Conservation (phyloP, 1,140 invertebrate species). For the Atta cephalotes region DNA sequence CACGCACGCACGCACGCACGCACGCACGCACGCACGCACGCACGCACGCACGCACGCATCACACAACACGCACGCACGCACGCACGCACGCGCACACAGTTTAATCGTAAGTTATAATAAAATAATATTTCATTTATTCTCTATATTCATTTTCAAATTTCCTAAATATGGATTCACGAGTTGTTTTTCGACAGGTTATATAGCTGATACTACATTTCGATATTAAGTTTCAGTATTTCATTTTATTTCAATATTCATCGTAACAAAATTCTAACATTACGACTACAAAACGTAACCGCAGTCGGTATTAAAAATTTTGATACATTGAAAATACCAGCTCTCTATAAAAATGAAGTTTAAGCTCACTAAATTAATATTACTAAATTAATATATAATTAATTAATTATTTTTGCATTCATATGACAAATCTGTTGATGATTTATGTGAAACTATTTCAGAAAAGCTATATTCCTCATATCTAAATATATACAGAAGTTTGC, state of each 20-base stretch:
- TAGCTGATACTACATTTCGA: background rate
- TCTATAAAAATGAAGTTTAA: constrained; percentile 7
- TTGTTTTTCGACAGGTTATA: constrained; percentile 2
- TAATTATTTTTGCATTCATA: background rate
- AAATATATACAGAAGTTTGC: constrained; percentile 4
- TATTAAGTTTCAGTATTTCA: constrained; percentile 27
- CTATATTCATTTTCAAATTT: background rate
- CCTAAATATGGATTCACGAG: constrained; percentile 4
- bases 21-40: no score
- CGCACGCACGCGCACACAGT: background rate
- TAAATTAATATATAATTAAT: no score
- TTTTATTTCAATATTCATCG: constrained; percentile 21
- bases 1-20: no score
- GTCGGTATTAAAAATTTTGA: background rate
- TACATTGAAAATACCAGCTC: background rate
- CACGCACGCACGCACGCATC: no score
- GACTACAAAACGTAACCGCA: constrained; percentile 16
- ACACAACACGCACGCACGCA: no score
- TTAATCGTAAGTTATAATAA: background rate
- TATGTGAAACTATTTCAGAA: constrained; percentile 2
- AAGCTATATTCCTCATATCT: background rate
- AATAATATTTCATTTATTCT: constrained; percentile 3
- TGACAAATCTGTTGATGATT: background rate
- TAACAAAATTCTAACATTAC: constrained; percentile 13
- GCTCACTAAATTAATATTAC: no score